Base-by-base conservation (phyloP, 2,797 vertebrate genomes). In the Hoplostethus atlanticus region DNA sequence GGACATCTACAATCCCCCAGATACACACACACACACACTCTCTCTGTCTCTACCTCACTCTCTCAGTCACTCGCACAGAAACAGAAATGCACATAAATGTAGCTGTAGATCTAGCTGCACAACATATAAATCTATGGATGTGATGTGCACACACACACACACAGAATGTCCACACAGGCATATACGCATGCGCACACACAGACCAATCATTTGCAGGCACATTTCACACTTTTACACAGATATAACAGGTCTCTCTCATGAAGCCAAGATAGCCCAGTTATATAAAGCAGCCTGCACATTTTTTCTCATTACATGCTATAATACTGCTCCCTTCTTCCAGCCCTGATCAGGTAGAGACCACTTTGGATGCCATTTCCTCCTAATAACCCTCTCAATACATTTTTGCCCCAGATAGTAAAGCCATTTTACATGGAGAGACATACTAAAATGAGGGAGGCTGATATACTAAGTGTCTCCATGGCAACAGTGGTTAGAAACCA, bases 401-500 rank as follows among this genome's bases (percentile, higher is more conserved):
- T 42, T 69, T 21, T 21, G 70, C 69, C 65, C 64, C 34, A 50
- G 1, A 11, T 25, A 51, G 5, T 74, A 21, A 68, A 75, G 34
- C 59, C 52, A 31, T 30, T 77, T 76, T 48, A 64, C 71, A 54
- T 15, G n/a, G 34, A 63, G 64, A 31, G 58, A n/a, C 69, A 73
- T 25, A 10, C 30, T 58, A 46, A 85, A 79, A 77, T 50, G 74
- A 83, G 73, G 70, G 77, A 56, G 68, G 48, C 84, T 77, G 68
- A 58, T 87, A 80, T 69, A 79, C 82, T 80, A 55, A 40, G 69
- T n/a, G 80, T 93, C 75, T 81, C 92, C 89, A 89, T 93, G 92
- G 92, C 66, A 91, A 93, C 92, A 0, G 1, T 13, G 60, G 73
- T 83, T 68, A 16, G 44, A 79, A 87, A 75, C 79, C 64, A 8